phyloP scores from a whole-genome alignment of 2,888 invertebrate species.

The Nineta flava region DNA sequence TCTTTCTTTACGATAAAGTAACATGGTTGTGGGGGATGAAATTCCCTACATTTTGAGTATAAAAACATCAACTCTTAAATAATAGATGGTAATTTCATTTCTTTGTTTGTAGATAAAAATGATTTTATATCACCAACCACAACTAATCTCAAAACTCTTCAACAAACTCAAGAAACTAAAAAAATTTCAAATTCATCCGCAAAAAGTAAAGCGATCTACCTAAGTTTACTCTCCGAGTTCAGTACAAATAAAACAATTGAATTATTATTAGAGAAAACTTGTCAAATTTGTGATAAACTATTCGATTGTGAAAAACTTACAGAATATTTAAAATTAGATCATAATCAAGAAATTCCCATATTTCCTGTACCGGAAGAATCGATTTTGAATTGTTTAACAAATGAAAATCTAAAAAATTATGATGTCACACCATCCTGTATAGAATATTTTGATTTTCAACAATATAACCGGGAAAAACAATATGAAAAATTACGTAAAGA shows the following conservation, averaged over 20 bases:
- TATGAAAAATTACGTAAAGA: background rate
- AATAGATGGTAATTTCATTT: too few species aligned
- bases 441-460: constrained; percentile 11
- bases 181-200: background rate
- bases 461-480: constrained; percentile 16
- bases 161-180: too few species aligned
- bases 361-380: background rate
- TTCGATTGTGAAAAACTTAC: constrained; percentile 25
- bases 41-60: too few species aligned
- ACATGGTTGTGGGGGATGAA: too few species aligned
- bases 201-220: background rate
- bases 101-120: too few species aligned
- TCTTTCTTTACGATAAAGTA: too few species aligned
- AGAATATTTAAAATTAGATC: constrained; percentile 16
- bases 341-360: background rate
- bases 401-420: background rate
- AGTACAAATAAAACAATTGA: constrained; percentile 14
- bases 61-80: too few species aligned
- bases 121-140: too few species aligned
- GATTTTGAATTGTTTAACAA: background rate
- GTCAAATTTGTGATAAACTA: constrained; percentile 30
- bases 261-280: constrained; percentile 16
- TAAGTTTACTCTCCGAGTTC: constrained; percentile 31
- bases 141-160: too few species aligned
- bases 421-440: background rate